Percentiles rank a stretch among this genome's conserved stretches.
phyloP scores from a whole-genome alignment of 2,113 vertebrate species.

The Thymallus thymallus region DNA sequence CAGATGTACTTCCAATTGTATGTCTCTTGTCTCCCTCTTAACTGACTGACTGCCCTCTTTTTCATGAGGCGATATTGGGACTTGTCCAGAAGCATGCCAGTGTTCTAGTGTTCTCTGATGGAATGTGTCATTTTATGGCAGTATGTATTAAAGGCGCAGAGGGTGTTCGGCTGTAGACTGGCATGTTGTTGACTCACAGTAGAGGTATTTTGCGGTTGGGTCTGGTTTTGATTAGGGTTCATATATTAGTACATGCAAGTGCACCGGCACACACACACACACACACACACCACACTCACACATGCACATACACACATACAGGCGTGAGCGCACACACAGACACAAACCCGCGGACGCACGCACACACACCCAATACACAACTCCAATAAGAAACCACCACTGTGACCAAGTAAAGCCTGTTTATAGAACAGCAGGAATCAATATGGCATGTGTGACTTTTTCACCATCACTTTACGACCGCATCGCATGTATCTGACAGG shows the following conservation, averaged over 20 bases:
- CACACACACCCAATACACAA: neutral
- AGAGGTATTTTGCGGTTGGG: conserved; percentile 43
- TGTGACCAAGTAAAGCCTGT: conserved; percentile 1
- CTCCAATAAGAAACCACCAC: neutral
- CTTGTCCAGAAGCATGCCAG: conserved; percentile 30
- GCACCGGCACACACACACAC: neutral
- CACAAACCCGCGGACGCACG: neutral
- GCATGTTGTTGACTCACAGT: conserved; percentile 50
- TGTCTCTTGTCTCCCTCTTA: conserved; percentile 4
- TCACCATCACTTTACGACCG: neutral
- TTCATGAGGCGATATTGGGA: conserved; percentile 22
- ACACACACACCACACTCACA: neutral
- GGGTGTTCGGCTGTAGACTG: conserved; percentile 43
- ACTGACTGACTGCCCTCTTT: neutral
- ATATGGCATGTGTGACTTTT: conserved; percentile 1
- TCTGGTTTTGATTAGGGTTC: conserved; percentile 58
- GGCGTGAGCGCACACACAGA: neutral
- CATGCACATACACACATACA: neutral
- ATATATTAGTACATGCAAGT: conserved; percentile 46
- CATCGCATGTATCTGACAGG: neutral
- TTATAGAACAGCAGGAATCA: neutral
- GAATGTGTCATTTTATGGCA: conserved; percentile 55
- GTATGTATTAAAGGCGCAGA: conserved; percentile 47
- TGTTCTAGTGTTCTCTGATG: conserved; percentile 34
- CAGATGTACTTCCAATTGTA: neutral